Evolutionary conservation across 2,797 vertebrate species (phyloP).

Genomic region (Dendrocincla tyrannina): DNA sequence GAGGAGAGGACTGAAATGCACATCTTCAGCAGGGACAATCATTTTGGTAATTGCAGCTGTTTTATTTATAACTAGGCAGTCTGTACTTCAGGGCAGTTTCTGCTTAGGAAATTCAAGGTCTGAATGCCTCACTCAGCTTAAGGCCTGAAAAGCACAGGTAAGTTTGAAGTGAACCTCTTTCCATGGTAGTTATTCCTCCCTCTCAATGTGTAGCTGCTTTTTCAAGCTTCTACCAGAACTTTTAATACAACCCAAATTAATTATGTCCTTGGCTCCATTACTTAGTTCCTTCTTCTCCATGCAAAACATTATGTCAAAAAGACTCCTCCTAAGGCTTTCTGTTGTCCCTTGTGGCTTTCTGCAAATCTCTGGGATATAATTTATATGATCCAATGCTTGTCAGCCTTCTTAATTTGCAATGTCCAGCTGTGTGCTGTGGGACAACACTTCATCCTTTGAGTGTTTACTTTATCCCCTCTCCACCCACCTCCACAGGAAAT

Average conservation of each 20-base stretch:
- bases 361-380: background rate
- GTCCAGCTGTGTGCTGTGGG: constrained; percentile 17
- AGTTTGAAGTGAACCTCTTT: background rate
- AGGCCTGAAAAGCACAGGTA: background rate
- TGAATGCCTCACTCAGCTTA: background rate
- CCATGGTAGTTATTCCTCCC: background rate
- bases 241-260: background rate
- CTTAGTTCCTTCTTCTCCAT: background rate
- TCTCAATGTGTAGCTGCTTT: background rate
- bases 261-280: background rate
- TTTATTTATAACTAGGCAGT: background rate
- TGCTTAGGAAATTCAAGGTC: background rate
- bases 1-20: background rate
- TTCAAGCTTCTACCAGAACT: background rate
- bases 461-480: constrained; percentile 14
- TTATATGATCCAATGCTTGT: background rate
- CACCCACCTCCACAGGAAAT: constrained; percentile 2
- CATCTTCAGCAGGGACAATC: background rate
- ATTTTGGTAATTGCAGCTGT: background rate
- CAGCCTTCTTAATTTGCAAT: background rate
- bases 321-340: background rate
- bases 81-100: background rate
- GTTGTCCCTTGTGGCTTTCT: constrained; percentile 4
- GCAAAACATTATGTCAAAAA: background rate
- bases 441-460: background rate